Evolutionary conservation across 2,113 vertebrate genomes (phyloP), one percentile per base, ranked within the genome.

Genomic region (Gymnorhina tibicen): DNA sequence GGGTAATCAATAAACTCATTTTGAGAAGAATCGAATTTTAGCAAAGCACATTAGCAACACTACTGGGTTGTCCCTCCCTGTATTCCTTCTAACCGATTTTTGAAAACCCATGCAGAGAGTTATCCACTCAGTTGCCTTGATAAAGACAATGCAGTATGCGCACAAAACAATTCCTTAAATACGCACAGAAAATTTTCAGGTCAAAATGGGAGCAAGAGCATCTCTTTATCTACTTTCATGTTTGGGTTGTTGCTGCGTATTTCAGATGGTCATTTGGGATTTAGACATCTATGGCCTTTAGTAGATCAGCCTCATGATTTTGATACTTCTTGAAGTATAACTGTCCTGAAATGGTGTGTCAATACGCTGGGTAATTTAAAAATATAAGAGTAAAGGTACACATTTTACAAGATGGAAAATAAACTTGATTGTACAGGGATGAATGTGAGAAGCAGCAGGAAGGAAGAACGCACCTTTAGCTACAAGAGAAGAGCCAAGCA

Each of bases 371-470:
- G 41, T 75, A 63, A 69, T 68, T 96, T 89, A 85, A 85, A 95
- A 92, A 94, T 92, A 85, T 70, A 94, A 44, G 16, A 79, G 19
- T 53, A 93, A 87, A 96, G 10, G 27, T 82, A 30, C 37, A 49
- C 16, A 56, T 87, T 96, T 91, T 93, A 46, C 49, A 89, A 35
- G 16, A 49, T 70, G 12, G 50, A 37, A 81, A 91, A 94, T 95
- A 96, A 97, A 87, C 68, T 84, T n/a, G 60, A 76, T 52, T 60
- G 84, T 53, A 81, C 37, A 93, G 64, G 41, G 47, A 80, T 42
- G 52, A 96, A 79, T 76, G 22, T 82, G 83, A 98, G 53, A 97
- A 96, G 74, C 87, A 97, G 44, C 74, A 97, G 93, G 41, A 93
- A 83, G 53, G 35, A 87, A 27, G 32, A 80, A 96, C 67, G 73